Base-by-base conservation (phyloP, 2,797 vertebrate species). In the Propithecus perrieri region DNA sequence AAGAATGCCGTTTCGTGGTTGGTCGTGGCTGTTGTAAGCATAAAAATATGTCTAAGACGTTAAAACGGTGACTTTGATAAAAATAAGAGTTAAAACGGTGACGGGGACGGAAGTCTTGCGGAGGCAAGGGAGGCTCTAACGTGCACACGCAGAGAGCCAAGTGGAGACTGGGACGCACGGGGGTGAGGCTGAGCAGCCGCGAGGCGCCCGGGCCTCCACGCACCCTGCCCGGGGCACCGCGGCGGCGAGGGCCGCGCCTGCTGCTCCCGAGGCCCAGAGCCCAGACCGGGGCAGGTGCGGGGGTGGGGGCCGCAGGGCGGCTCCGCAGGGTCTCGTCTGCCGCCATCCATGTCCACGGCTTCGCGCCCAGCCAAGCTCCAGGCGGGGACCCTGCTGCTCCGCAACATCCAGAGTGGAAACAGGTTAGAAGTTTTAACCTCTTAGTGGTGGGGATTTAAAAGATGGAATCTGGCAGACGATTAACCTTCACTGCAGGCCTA, bases 401-500 rank as follows among this genome's bases (percentile, higher is more conserved):
- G 22, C 7, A 2, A 17, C 0, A 20, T 15, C 30, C 1, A 0
- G 50, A 55, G 57, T 41, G n/a, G 57, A 50, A 57, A 74, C 33
- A 38, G 78, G 46, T 67, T 22, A 91, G 24, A n/a, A 38, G 71
- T 33, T 67, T 91, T 94, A 85, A 93, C 95, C 80, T 94, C 72
- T 86, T 3, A 26, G 13, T 67, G 65, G 48, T 85, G 53, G 46
- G 85, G 96, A 88, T 67, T 93, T 59, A 93, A 95, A 41, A 98
- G 97, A 76, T 81, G 81, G 97, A 97, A 95, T 87, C 95, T 98
- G 98, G 97, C 83, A 91, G 89, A 95, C 88, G 95, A 95, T 61
- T 46, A 78, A 69, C 94, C 89, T 20, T 1, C 95, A 28, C n/a
- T 63, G 65, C 76, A 91, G 94, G 84, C 86, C 97, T 98, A 97